A percentile compares a stretch with the other conserved stretches of the same genome.
Evolutionary conservation across 2,113 vertebrate species (phyloP).

Genomic region (Daboia siamensis): DNA sequence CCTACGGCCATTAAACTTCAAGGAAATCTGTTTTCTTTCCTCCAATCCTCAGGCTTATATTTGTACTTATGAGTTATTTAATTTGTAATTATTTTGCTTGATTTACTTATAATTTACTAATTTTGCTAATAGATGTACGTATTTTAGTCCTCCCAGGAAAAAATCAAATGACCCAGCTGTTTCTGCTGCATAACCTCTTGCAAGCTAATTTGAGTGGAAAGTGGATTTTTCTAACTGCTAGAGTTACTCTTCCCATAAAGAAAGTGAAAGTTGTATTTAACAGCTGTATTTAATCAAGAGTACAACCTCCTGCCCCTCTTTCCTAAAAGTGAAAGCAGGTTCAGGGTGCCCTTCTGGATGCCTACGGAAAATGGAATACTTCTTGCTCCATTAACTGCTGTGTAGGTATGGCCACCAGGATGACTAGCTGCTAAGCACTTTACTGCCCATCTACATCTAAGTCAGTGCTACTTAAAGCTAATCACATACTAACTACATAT

Average conservation of each 20-base stretch:
- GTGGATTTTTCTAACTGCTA: constrained; percentile 35
- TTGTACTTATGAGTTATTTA: neutral
- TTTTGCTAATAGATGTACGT: neutral
- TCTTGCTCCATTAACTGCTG: constrained; percentile 65
- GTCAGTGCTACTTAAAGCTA: constrained; percentile 59
- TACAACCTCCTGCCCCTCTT: constrained; percentile 17
- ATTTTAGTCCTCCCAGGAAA: constrained; percentile 30
- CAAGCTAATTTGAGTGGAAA: constrained; percentile 18
- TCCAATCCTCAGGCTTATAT: constrained; percentile 2
- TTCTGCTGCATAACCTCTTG: constrained; percentile 16
- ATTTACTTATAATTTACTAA: neutral
- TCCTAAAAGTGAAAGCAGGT: constrained; percentile 46
- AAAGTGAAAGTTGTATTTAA: constrained; percentile 42
- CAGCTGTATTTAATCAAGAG: constrained; percentile 25
- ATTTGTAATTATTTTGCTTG: neutral
- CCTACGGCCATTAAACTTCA: neutral
- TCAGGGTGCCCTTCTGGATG: constrained; percentile 40
- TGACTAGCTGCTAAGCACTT: constrained; percentile 46
- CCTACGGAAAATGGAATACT: constrained; percentile 59
- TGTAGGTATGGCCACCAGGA: constrained; percentile 51
- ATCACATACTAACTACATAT: constrained; percentile 76
- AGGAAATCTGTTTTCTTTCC: constrained; percentile 14
- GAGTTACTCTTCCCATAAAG: neutral
- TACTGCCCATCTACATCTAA: constrained; percentile 45
- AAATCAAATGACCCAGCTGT: neutral